A percentile compares a stretch with the other conserved stretches of the same genome.
phyloP scores from a whole-genome alignment of 2,113 vertebrate genomes.

The Panthera leo region DNA sequence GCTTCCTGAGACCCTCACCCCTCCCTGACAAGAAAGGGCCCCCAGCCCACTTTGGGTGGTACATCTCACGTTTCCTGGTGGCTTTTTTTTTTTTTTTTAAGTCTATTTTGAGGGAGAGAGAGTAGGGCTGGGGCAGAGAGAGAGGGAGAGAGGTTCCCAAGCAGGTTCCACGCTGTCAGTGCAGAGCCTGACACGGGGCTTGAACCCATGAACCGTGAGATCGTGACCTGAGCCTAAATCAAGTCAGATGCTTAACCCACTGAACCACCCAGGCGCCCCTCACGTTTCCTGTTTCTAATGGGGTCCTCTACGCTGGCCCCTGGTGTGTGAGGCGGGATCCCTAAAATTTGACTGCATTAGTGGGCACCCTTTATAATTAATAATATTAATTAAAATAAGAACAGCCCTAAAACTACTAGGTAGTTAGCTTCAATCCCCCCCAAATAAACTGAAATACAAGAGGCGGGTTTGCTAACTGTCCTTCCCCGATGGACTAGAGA shows the following conservation, averaged over 20 bases:
- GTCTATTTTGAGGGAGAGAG: no score
- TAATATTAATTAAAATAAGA: no score
- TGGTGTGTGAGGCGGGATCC: background rate
- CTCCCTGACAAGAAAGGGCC: background rate
- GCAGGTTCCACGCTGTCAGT: no score
- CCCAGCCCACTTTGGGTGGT: fast-evolving
- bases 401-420: background rate
- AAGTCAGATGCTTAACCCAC: no score
- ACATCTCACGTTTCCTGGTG: background rate
- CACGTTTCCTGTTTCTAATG: fast-evolving
- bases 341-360: background rate
- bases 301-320: background rate
- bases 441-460: background rate
- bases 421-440: background rate
- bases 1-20: fast-evolving
- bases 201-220: no score
- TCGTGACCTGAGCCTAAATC: no score
- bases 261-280: background rate
- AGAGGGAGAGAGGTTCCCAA: no score
- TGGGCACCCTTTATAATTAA: background rate
- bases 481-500: fast-evolving
- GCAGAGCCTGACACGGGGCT: no score
- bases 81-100: no score
- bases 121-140: no score
- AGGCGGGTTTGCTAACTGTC: background rate